Base-by-base conservation (phyloP, 1,140 invertebrate genomes). In the Drosophila tristis region DNA sequence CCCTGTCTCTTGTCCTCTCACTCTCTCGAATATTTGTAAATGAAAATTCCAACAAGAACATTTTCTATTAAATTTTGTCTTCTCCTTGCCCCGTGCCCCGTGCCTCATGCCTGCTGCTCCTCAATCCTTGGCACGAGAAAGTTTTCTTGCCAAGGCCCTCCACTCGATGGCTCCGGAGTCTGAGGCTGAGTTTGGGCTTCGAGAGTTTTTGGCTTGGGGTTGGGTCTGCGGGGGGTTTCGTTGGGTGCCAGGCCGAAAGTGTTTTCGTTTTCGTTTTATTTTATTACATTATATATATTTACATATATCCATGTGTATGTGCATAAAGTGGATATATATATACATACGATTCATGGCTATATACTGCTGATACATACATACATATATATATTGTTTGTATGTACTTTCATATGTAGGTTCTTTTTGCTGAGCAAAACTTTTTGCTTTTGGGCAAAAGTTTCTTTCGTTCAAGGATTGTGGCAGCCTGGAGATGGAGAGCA, bases 11-110 rank as follows among this genome's bases (percentile, higher is more conserved):
- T 20, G 20, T 20, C 2, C 9, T 58, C 60, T 48, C 31, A 48
- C 31, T n/a, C 53, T 20, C 68, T 67, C 57, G 55, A 71, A 84
- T 89, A 87, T 87, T 89, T 87, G 79, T 87, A 87, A 87, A 87
- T 87, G 84, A 87, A 87, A 87, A 87, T 89, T 87, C 84, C 85
- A 82, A 89, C 84, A 87, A 87, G 84, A 87, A 87, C 84, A 89
- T 87, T 87, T 87, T 87, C 84, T 87, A 87, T 87, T 90, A 87
- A 84, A 87, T 87, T 89, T 80, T 65, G 76, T 74, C 85, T 77
- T 68, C 59, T 72, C 70, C 67, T 65, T 16, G 31, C 29, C 57
- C 65, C 73, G 35, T 50, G 55, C 74, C 75, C 67, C 56, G 61
- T 42, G 57, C 25, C 35, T 39, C 5, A 5, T 29, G 54, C 49